Base-by-base conservation (phyloP, 2,888 invertebrate species). In the Gryllus longicercus region DNA sequence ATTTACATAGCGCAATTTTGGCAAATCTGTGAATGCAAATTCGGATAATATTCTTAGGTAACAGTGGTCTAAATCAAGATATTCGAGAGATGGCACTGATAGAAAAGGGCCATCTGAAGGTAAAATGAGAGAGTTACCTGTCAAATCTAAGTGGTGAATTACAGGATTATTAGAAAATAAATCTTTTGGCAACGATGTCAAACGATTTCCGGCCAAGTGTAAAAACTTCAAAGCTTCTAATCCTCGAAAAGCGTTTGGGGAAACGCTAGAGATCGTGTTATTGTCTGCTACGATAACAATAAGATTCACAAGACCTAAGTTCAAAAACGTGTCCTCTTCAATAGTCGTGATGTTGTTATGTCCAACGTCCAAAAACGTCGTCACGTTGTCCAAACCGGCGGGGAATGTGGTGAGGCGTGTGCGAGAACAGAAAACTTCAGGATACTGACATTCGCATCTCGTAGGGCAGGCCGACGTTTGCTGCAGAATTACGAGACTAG, bases 1-100 rank as follows among this genome's bases (percentile, higher is more conserved):
- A 21, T 77, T 77, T 18, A 77, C 16, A n/a, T 77, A 77, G 49
- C 77, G 77, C 50, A 77, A 49, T 8, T 77, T 77, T n/a, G 14
- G 49, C n/a, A 50, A 16, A 11, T 77, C 49, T 16, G 10, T 1
- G 21, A 77, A 77, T n/a, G 10, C 50, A 5, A 18, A n/a, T 18
- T 77, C 50, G 10, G 50, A n/a, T 12, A 77, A 16, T n/a, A 77
- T 8, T 5, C 49, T 77, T 10, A 77, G 14, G 51, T 77, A 16
- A n/a, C 77, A 77, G n/a, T 50, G 2, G 49, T 77, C 77, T 50
- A 77, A 50, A 14, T 77, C 77, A 10, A 77, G 49, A 18, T 49
- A 77, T 50, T 77, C 77, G n/a, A 77, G 50, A n/a, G 77, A 77
- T n/a, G 49, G 77, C 5, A 50, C 49, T 16, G 49, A 14, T 0